Conservation (phyloP, 2,797 vertebrate species). For the Sciurus vulgaris region DNA sequence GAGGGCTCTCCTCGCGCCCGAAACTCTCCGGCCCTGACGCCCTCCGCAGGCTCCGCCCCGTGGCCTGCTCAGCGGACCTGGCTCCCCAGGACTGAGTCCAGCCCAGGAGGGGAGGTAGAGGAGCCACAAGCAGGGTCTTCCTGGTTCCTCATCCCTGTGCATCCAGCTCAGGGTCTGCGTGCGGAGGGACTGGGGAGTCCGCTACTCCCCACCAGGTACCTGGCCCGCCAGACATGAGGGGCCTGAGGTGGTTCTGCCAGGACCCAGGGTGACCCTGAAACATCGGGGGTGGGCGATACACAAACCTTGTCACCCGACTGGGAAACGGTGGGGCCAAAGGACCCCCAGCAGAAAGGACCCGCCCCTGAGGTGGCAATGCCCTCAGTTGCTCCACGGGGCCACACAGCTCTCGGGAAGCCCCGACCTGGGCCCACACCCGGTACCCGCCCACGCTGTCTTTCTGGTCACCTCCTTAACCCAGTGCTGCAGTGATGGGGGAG, state of each 20-base stretch:
- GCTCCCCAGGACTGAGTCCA: not conserved
- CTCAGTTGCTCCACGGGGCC: accelerated
- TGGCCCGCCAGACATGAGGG: no score
- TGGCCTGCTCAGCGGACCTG: not conserved
- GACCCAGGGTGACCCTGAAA: not conserved
- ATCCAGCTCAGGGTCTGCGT: accelerated
- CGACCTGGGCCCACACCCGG: not conserved
- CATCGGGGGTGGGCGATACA: accelerated
- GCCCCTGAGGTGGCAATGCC: accelerated
- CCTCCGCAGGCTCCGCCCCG: accelerated
- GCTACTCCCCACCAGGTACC: not conserved
- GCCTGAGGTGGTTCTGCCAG: not conserved
- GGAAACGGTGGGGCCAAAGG: not conserved
- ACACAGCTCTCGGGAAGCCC: not conserved
- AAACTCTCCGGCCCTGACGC: not conserved
- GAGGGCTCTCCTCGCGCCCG: no score
- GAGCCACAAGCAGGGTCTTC: not conserved
- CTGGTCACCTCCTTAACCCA: not conserved
- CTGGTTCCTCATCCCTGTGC: accelerated
- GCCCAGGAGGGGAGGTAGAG: accelerated
- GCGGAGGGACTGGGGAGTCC: accelerated
- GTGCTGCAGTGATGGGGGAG: not conserved
- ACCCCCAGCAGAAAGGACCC: not conserved
- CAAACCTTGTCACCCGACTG: not conserved
- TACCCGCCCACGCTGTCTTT: not conserved